Percentiles rank a stretch among this genome's conserved stretches.
These are phyloP conservation scores for Cephus runcator DNA, from an alignment of 2,888 invertebrate genomes.

Conservation along the genomic window DNA sequence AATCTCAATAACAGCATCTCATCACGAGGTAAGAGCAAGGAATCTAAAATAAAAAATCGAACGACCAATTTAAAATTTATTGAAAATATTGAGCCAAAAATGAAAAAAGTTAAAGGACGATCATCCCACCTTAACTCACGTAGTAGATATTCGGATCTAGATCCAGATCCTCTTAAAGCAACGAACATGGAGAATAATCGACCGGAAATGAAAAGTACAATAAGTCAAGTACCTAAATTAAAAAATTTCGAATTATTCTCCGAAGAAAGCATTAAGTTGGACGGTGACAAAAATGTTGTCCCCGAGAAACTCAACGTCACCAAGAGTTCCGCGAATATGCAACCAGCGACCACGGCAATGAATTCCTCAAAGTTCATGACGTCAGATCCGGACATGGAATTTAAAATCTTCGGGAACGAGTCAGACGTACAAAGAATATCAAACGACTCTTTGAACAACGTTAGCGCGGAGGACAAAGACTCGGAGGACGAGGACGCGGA, in stretches of 20 bases:
- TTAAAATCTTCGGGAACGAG: not conserved
- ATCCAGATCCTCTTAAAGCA: not conserved
- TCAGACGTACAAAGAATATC: not conserved
- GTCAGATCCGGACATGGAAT: not conserved
- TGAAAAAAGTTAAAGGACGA: not conserved
- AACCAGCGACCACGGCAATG: not conserved
- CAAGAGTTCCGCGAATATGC: not conserved
- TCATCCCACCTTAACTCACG: not conserved
- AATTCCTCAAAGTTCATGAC: not conserved
- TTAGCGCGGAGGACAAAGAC: not conserved
- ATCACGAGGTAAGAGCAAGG: not conserved
- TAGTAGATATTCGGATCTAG: not conserved
- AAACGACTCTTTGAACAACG: not conserved
- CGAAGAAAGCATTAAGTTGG: not conserved
- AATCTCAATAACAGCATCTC: not conserved
- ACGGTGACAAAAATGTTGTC: not conserved
- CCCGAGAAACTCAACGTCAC: not conserved
- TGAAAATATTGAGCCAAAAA: not conserved
- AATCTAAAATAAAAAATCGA: not conserved
- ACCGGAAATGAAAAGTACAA: not conserved
- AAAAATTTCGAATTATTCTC: not conserved
- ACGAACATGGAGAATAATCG: not conserved
- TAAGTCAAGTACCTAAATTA: not conserved
- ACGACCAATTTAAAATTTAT: not conserved
- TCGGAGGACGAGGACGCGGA: not conserved